Base-by-base conservation (phyloP, 2,797 vertebrate genomes). In the Paguma larvata region DNA sequence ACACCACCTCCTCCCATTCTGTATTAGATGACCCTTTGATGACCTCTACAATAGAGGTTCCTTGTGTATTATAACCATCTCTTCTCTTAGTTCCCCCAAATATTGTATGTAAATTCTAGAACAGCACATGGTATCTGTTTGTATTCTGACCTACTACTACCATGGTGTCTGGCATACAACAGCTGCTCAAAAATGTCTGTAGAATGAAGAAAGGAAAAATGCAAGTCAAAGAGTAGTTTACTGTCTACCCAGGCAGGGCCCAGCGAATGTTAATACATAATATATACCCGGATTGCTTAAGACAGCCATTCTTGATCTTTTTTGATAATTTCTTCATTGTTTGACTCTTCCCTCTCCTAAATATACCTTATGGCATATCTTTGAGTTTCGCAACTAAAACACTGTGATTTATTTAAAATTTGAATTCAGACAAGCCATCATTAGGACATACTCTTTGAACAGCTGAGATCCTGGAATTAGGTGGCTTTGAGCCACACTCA, bases 301-400 rank as follows among this genome's bases (percentile, higher is more conserved):
- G 46, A 38, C 9, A 46, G 6, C 2, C n/a, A 67, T 30, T 62
- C 27, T 78, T 30, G 21, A 72, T 53, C 51, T 88, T 67, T 65
- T 77, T 46, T 27, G n/a, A 51, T 85, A 67, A 70, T 91, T 77
- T 59, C 16, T 86, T 82, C 78, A 92, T 86, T 94, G 4, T 65
- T 89, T 90, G 30, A 53, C 6, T 23, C 25, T 90, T 63, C 3
- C 51, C n/a, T 72, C 4, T 78, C 38, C 67, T 70, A 65, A 44
- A 48, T 32, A 13, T 82, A 53, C 9, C 95, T 38, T 63, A 51
- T 79, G 3, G 46, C 44, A 34, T 46, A 62, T 70, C 15, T 85
- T 89, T 91, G 56, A 80, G 53, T 68, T 88, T 96, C 56, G 63
- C 27, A 63, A 83, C 8, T 53, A 67, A 70, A 97, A 79, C 23